Base-by-base conservation (phyloP, 2,113 vertebrate genomes). In the Percina caprodes region DNA sequence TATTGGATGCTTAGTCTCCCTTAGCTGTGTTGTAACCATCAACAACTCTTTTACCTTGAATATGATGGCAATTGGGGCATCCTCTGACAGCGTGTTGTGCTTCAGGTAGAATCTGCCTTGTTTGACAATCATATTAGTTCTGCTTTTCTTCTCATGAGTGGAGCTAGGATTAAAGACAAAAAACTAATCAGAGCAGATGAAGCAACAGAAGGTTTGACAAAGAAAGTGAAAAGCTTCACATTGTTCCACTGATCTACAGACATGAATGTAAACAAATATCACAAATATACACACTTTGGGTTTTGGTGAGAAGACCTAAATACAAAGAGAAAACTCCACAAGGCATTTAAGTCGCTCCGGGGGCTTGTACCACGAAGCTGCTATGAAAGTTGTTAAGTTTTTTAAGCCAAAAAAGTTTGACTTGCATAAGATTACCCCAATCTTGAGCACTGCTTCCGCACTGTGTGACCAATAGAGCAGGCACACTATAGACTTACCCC, bases 141-240 rank as follows among this genome's bases (percentile, higher is more conserved):
- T 97, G 91, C 98, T 99, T 89, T 99, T 99, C 94, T 99, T 99
- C 92, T 99, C 98, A 23, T 99, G 98, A 49, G 98, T 99, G 39
- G 98, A 99, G 91, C 98, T 99, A 82, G 4, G 91, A 85, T 51
- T 62, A 78, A 91, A 72, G 19, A 51, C 0, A 24, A 55, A 5
- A 21, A 66, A 26, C n/a, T 23, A 45, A 54, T 51, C 12, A 55
- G 18, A 72, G 23, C 15, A 16, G 42, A n/a, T 42, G 16, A 56
- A 51, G 46, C 39, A 70, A 21, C 12, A 42, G 24, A 56, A 26
- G 26, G 23, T 15, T 65, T 19, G 18, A 68, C 11, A 54, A 19
- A 54, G 23, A 35, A 66, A 10, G n/a, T 1, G 1, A 33, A 21
- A 4, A 24, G 10, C 8, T 69, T 67, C 24, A 18, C 16, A 19